A percentile compares a stretch with the other conserved stretches of the same genome.
These are phyloP conservation scores for Tiphia femorata DNA, from an alignment of 2,888 invertebrate species.

Conservation along the genomic window DNA sequence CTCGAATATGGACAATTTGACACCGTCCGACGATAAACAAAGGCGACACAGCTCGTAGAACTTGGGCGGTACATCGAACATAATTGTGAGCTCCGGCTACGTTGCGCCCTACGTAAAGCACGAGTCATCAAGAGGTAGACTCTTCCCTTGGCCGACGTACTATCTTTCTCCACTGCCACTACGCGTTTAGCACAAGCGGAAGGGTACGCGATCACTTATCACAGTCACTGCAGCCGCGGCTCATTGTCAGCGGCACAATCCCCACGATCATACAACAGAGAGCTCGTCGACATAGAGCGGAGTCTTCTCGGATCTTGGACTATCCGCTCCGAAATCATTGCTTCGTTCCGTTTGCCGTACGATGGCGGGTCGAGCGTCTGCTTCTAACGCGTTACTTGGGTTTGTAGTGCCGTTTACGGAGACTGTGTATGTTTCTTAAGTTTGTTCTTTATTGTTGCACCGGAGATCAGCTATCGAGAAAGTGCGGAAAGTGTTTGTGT, in stretches of 20 bases:
- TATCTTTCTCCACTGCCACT: constrained; percentile 63
- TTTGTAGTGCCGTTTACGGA: too few relatives aligned
- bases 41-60: constrained; percentile 94
- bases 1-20: constrained; percentile 82
- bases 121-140: constrained; percentile 59
- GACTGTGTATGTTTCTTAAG: too few relatives aligned
- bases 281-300: not conserved
- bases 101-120: constrained; percentile 57
- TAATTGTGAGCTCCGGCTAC: constrained; percentile 73
- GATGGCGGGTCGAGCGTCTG: too few relatives aligned
- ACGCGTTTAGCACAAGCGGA: constrained; percentile 44
- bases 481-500: too few relatives aligned
- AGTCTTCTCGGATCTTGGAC: too few relatives aligned
- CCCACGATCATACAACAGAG: constrained; percentile 28
- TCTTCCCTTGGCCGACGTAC: constrained; percentile 39
- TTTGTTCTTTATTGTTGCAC: too few relatives aligned
- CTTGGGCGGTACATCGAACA: constrained; percentile 93
- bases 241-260: constrained; percentile 64
- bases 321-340: too few relatives aligned
- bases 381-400: too few relatives aligned
- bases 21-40: constrained; percentile 86
- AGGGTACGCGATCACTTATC: constrained; percentile 60
- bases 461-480: too few relatives aligned
- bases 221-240: constrained; percentile 62
- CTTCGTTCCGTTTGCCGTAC: too few relatives aligned